phyloP scores from a whole-genome alignment of 2,113 vertebrate species.

The Salminus brasiliensis region DNA sequence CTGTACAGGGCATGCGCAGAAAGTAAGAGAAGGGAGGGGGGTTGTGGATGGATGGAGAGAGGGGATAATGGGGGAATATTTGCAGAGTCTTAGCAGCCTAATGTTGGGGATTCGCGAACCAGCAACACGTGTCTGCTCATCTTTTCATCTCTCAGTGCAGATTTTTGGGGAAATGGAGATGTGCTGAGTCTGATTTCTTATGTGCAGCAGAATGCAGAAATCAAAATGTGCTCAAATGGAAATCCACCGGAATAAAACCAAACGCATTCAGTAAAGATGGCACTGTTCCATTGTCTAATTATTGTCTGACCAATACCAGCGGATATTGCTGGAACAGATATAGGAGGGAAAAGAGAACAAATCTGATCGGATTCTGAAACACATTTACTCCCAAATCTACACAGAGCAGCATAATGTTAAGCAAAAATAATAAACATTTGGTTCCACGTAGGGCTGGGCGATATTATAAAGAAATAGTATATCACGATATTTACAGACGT shows the following conservation, averaged over 20 bases:
- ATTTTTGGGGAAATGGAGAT: background rate
- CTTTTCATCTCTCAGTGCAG: slow-evolving; percentile 9
- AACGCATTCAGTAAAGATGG: background rate
- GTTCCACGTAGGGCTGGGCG: too few relatives aligned
- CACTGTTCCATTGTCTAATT: background rate
- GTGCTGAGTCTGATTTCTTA: background rate
- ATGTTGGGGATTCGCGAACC: slow-evolving; percentile 1
- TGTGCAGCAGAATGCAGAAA: background rate
- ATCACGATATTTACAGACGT: too few relatives aligned
- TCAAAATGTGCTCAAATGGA: background rate
- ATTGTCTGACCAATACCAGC: too few relatives aligned
- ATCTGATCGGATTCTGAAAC: background rate
- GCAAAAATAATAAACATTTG: too few relatives aligned
- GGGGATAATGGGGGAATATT: background rate
- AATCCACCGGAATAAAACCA: too few relatives aligned
- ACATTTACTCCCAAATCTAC: background rate
- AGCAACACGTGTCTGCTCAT: slow-evolving; percentile 17
- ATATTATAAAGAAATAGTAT: too few relatives aligned
- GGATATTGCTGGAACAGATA: background rate
- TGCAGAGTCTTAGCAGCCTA: slow-evolving; percentile 8
- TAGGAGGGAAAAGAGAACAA: background rate
- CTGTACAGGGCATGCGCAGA: slow-evolving; percentile 46
- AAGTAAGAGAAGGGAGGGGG: background rate
- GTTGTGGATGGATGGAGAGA: background rate
- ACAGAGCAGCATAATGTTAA: background rate